Evolutionary conservation across 2,797 vertebrate genomes (phyloP).

Genomic region (Chaetophractus vellerosus): DNA sequence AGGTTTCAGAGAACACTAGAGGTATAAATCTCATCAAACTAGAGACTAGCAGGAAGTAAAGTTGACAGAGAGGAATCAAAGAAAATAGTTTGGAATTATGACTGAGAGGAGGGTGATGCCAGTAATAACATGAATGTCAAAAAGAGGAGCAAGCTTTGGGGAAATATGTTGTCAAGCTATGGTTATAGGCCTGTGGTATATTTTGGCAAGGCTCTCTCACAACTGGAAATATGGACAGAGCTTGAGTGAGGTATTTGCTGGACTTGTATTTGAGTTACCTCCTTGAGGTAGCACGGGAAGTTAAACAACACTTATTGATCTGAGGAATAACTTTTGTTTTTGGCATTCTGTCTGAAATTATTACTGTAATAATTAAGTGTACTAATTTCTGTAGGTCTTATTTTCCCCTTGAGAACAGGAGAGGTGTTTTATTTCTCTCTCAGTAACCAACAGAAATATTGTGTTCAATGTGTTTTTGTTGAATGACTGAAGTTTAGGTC

Average conservation of each 20-base stretch:
- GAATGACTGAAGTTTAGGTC: background rate
- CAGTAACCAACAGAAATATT: background rate
- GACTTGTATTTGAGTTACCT: background rate
- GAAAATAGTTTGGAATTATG: background rate
- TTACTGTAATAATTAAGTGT: background rate
- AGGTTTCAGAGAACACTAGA: background rate
- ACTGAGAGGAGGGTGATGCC: background rate
- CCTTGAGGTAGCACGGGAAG: background rate
- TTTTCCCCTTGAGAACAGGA: conserved; percentile 29
- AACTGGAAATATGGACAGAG: background rate
- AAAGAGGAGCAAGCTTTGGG: background rate
- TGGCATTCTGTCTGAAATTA: conserved; percentile 36
- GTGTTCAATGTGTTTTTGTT: conserved; percentile 16
- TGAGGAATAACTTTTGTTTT: conserved; percentile 37
- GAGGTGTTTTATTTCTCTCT: conserved; percentile 6
- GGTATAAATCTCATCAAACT: background rate
- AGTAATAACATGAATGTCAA: background rate
- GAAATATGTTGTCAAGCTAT: background rate
- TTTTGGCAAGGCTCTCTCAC: background rate
- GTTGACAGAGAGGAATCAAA: background rate
- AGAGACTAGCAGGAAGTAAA: background rate
- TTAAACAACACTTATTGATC: background rate
- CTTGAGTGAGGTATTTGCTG: background rate
- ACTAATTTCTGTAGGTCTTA: background rate
- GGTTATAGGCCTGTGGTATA: background rate